phyloP scores from a whole-genome alignment of 2,113 vertebrate species.

The Gymnorhina tibicen region DNA sequence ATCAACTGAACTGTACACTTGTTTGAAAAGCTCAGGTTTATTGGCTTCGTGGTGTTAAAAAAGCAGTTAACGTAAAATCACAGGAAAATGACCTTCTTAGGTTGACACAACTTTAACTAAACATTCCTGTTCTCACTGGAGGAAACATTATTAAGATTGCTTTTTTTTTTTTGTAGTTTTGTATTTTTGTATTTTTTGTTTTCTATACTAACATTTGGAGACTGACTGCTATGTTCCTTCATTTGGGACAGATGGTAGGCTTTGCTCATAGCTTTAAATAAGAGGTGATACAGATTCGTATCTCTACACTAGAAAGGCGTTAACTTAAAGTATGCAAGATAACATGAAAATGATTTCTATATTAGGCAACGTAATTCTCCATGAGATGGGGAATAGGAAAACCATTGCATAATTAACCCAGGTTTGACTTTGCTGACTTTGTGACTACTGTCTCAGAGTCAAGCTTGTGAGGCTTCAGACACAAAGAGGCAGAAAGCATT shows the following conservation, averaged over 20 bases:
- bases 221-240: neutral
- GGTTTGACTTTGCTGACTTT: neutral
- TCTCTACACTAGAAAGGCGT: neutral
- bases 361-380: neutral
- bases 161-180: neutral
- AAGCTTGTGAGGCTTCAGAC: neutral
- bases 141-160: neutral
- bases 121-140: neutral
- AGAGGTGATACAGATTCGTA: neutral
- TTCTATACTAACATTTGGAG: neutral
- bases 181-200: neutral
- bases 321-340: neutral
- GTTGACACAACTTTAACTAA: neutral
- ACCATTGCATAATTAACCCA: neutral
- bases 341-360: neutral
- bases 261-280: neutral
- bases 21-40: neutral
- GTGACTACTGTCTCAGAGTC: neutral
- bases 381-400: neutral
- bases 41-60: neutral
- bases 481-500: neutral
- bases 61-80: neutral
- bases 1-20: neutral
- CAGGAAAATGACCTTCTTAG: neutral
- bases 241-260: neutral